These are phyloP conservation scores for Azorinus chamasolen DNA, from an alignment of 2,888 invertebrate species.

Conservation along the genomic window DNA sequence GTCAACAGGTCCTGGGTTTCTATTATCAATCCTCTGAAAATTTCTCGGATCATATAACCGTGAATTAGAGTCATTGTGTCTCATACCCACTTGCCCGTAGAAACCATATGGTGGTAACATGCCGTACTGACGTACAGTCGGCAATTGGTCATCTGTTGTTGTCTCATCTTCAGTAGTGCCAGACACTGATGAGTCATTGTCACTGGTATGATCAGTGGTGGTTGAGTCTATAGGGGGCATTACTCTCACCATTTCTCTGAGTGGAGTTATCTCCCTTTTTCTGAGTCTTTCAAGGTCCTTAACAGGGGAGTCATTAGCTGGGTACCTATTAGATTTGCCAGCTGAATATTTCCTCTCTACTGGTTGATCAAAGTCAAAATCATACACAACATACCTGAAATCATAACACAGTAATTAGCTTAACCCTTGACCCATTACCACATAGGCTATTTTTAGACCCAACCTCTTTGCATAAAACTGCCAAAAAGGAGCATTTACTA, in stretches of 20 bases:
- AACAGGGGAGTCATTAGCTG: conserved; percentile 41
- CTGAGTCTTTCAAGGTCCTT: conserved; percentile 41
- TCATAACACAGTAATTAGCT: conserved; percentile 1
- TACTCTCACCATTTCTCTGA: conserved; percentile 37
- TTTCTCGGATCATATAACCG: conserved; percentile 51
- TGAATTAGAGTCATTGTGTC: conserved; percentile 22
- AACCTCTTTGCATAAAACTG: too few species aligned
- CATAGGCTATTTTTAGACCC: too few species aligned
- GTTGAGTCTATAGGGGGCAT: conserved; percentile 49
- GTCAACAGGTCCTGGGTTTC: conserved; percentile 6
- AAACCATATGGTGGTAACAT: conserved; percentile 25
- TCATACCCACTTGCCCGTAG: conserved; percentile 2
- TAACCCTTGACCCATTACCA: too few species aligned
- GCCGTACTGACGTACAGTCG: conserved; percentile 25
- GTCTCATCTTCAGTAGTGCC: conserved; percentile 47
- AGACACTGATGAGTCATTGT: conserved; percentile 52
- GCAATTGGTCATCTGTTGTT: conserved; percentile 54
- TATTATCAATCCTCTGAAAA: conserved; percentile 43
- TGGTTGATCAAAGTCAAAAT: conserved; percentile 59
- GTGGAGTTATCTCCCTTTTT: conserved; percentile 54
- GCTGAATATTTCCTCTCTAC: conserved; percentile 59
- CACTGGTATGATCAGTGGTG: conserved; percentile 56
- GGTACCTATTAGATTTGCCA: conserved; percentile 37
- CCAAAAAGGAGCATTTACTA: too few species aligned
- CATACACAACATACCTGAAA: conserved; percentile 65